Conservation (phyloP, 1,140 invertebrate genomes). For the Bombus balteatus region DNA sequence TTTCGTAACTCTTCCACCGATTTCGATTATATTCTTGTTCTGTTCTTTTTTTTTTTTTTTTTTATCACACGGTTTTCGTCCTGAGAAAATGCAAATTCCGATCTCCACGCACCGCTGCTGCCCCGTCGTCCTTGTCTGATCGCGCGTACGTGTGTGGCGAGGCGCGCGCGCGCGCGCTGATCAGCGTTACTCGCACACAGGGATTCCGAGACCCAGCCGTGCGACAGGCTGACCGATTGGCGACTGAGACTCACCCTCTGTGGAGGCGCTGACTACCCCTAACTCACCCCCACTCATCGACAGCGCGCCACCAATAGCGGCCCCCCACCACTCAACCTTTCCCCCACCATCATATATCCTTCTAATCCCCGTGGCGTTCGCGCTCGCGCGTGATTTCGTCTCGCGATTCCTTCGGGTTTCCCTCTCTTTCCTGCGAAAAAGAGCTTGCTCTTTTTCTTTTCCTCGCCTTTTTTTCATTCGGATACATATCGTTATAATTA, state of each 20-base stretch:
- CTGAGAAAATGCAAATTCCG: neutral
- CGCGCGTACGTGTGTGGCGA: conserved; percentile 13
- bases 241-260: conserved; percentile 74
- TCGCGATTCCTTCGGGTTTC: conserved; percentile 20
- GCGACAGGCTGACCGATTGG: conserved; percentile 75
- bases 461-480: neutral
- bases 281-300: conserved; percentile 6
- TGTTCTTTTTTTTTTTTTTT: no score
- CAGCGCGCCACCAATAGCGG: conserved; percentile 43
- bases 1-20: no score
- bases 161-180: conserved; percentile 27
- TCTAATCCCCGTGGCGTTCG: conserved; percentile 9
- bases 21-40: neutral
- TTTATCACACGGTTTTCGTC: neutral
- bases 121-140: neutral
- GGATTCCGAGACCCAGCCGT: conserved; percentile 62
- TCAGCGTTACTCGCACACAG: conserved; percentile 16
- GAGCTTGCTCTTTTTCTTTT: no score
- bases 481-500: neutral
- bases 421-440: no score
- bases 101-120: neutral
- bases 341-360: conserved; percentile 6
- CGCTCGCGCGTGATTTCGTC: conserved; percentile 13
- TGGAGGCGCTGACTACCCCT: conserved; percentile 76
- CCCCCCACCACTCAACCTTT: neutral